Evolutionary conservation across 1,140 invertebrate species (phyloP), one percentile per base, ranked within the genome.

Genomic region (Papilio helenus): DNA sequence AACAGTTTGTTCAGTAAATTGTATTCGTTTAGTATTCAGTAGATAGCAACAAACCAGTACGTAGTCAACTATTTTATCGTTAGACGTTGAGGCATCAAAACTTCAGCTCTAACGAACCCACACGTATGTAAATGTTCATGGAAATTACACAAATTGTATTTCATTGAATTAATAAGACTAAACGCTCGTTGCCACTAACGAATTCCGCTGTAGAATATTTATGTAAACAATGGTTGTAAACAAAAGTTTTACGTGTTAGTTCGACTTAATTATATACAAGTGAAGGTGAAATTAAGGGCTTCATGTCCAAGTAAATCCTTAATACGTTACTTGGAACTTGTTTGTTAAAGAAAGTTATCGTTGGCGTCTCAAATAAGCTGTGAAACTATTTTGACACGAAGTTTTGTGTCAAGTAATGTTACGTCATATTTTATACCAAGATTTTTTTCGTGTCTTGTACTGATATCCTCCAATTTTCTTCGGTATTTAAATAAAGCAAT

Each of bases 91-190:
- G 18, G 72, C 49, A 29, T 79, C 71, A 61, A 79, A 74, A 79
- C 78, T 61, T 46, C 46, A 74, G 10, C 71, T 74, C 80, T 79
- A 81, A 81, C 76, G 76, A 79, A 74, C 76, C 80, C 68, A 78
- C 72, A 74, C 76, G 61, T 79, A 81, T 81, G 76, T 81, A 81
- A 79, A 81, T 79, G 34, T 61, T 23, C 58, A 72, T 74, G 72
- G 80, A 81, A 81, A 79, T 81, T 78, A 74, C 71, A 79, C 80
- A 81, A 81, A 81, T 81, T 79, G 80, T 79, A 81, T 81, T 73
- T 74, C 72, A 81, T 81, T 81, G 80, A 81, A 77, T 81, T 81
- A 81, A 81, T 76, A 79, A 29, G 80, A 79, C 80, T 74, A 58
- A 61, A 77, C 71, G 46, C 29, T 77, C 46, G 55, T n/a, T 34